Conservation (phyloP, 2,888 invertebrate species). For the Netelia melanura region DNA sequence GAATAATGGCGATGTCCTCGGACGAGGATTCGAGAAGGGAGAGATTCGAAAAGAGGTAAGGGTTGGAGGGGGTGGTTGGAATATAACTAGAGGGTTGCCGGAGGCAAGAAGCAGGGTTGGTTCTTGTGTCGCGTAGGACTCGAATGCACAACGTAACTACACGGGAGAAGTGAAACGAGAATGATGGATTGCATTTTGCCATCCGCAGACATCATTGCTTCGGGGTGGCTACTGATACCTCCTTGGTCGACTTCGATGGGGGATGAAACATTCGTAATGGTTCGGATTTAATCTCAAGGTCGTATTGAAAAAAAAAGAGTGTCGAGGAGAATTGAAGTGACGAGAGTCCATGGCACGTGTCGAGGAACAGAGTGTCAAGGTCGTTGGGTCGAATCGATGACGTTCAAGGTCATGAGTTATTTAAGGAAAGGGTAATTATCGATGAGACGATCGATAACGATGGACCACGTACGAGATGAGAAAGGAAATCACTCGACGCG, state of each 20-base stretch:
- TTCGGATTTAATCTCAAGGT: no score
- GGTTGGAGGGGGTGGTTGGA: conserved; percentile 27
- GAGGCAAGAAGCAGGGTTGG: conserved; percentile 33
- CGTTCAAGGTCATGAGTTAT: no score
- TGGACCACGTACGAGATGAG: no score
- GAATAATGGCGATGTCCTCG: conserved; percentile 51
- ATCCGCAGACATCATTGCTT: conserved; percentile 72
- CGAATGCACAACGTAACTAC: neutral
- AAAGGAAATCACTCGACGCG: no score
- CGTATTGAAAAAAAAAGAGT: no score
- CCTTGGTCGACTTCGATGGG: neutral
- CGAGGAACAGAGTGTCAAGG: no score
- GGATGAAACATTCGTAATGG: neutral
- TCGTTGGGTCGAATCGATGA: no score
- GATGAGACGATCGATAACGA: no score
- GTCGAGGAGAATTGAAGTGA: no score
- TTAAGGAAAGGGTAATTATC: no score
- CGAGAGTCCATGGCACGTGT: no score
- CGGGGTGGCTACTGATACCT: neutral
- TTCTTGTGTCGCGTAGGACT: conserved; percentile 26
- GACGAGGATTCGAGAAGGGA: conserved; percentile 28
- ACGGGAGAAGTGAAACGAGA: conserved; percentile 67
- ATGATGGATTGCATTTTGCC: conserved; percentile 77
- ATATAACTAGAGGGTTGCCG: conserved; percentile 34
- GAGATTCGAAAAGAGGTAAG: conserved; percentile 15